Evolutionary conservation across 2,797 vertebrate genomes (phyloP).

Genomic region (Esox lucius): DNA sequence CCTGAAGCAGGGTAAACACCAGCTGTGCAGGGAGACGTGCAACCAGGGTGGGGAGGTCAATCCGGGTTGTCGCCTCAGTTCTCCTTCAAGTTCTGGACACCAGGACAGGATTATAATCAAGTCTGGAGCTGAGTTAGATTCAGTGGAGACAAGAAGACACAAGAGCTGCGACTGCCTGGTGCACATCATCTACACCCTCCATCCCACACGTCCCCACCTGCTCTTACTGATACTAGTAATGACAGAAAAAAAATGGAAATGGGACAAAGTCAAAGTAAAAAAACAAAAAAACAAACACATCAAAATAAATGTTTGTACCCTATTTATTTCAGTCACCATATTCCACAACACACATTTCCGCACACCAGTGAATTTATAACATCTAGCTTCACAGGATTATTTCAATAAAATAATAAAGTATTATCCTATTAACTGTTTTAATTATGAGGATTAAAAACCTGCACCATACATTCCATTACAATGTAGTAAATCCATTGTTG

Average conservation of each 20-base stretch:
- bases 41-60: slow-evolving; percentile 26
- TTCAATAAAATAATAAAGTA: neutral
- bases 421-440: no score
- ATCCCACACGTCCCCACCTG: neutral
- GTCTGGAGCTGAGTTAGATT: slow-evolving; percentile 19
- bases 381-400: slow-evolving; percentile 15
- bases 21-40: slow-evolving; percentile 41
- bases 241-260: slow-evolving; percentile 17
- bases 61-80: slow-evolving; percentile 18
- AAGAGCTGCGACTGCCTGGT: slow-evolving; percentile 8
- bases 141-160: slow-evolving; percentile 1
- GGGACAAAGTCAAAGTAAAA: slow-evolving; percentile 39
- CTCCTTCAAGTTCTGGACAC: slow-evolving; percentile 17
- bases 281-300: slow-evolving; percentile 32
- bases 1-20: slow-evolving; percentile 45
- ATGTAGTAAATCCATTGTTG: no score
- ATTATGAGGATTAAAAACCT: no score
- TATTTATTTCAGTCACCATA: slow-evolving; percentile 19
- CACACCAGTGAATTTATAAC: neutral
- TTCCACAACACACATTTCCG: slow-evolving; percentile 31
- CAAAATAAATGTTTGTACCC: slow-evolving; percentile 29
- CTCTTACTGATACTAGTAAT: slow-evolving; percentile 13
- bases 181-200: neutral
- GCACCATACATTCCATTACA: no score
- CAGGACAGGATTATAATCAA: slow-evolving; percentile 27